Evolutionary conservation across 2,888 invertebrate species (phyloP).

Genomic region (Phyto melanocephala): DNA sequence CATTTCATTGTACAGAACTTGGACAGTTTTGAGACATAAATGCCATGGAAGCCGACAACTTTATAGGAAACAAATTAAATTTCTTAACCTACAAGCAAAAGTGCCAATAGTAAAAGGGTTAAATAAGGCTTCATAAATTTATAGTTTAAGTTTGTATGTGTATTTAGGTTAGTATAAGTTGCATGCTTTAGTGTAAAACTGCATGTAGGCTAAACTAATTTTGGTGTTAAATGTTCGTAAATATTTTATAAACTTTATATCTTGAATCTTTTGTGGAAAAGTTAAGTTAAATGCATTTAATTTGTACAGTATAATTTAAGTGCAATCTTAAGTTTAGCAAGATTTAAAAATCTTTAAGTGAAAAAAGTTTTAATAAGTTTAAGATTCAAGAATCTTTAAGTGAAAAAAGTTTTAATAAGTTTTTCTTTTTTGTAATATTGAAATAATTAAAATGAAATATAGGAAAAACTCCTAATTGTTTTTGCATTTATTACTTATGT

Average conservation of each 20-base stretch:
- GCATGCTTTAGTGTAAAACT: not conserved
- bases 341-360: conserved; percentile 5
- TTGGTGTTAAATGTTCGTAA: conserved; percentile 59
- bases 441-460: not conserved
- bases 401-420: not conserved
- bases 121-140: no score
- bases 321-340: not conserved
- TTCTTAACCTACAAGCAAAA: not conserved
- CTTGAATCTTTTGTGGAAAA: conserved; percentile 46
- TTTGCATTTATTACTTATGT: no score
- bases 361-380: not conserved
- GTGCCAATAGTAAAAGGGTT: not conserved
- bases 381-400: not conserved
- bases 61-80: no score
- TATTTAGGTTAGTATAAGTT: not conserved
- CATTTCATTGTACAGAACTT: no score
- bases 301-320: conserved; percentile 32
- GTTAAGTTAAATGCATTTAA: conserved; percentile 48
- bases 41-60: no score
- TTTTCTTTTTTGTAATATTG: not conserved
- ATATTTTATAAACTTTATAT: conserved; percentile 57
- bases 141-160: not conserved
- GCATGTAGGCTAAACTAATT: conserved; percentile 44
- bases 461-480: no score
- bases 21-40: no score